These are phyloP conservation scores for Betta splendens DNA, from an alignment of 2,797 vertebrate species.

Conservation along the genomic window DNA sequence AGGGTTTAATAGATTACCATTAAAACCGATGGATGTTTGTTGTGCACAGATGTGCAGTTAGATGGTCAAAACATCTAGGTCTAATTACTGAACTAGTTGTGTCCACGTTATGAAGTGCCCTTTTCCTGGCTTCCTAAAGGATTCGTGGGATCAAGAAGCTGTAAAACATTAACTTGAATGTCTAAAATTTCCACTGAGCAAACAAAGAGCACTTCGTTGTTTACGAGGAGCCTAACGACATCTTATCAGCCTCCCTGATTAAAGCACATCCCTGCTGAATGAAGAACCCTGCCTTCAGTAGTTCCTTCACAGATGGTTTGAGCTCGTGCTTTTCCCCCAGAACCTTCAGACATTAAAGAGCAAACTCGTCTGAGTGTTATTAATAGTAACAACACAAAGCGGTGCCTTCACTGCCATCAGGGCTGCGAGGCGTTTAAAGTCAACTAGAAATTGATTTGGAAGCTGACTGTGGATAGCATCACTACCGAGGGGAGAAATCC, in stretches of 20 bases:
- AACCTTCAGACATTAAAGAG: conserved; percentile 6
- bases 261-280: conserved; percentile 21
- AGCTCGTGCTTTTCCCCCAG: background rate
- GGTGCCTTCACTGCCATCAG: background rate
- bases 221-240: conserved; percentile 18
- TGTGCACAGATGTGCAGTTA: no score
- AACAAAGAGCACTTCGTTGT: no score
- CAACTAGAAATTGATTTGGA: conserved; percentile 3
- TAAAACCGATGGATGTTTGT: no score
- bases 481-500: background rate
- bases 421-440: conserved; percentile 5
- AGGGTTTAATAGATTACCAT: no score
- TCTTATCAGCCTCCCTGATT: conserved; percentile 25
- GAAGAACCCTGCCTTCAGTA: conserved; percentile 27
- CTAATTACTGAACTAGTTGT: conserved; percentile 6
- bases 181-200: no score
- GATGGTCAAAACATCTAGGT: conserved; percentile 1
- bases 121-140: no score
- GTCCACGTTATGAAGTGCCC: conserved; percentile 4
- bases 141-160: no score
- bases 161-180: no score
- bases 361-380: conserved; percentile 21
- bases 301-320: conserved; percentile 30
- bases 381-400: conserved; percentile 15
- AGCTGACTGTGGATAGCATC: background rate